Evolutionary conservation across 2,797 vertebrate genomes (phyloP), one percentile per base, ranked within the genome.

Genomic region (Otus scops): DNA sequence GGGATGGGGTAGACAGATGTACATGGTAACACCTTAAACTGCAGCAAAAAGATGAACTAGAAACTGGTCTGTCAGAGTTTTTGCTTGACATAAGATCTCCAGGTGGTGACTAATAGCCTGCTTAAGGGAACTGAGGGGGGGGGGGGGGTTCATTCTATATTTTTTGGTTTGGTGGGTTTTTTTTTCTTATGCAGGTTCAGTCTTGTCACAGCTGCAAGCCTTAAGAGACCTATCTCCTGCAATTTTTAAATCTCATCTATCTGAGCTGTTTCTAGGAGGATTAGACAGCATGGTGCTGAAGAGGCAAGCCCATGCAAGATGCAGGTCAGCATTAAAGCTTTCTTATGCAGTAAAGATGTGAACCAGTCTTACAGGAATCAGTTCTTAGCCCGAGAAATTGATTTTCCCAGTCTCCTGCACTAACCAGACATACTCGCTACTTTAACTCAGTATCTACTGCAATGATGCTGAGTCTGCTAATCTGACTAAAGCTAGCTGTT

Each of bases 141-240:
- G 24, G 11, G 11, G 4, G 0, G 0, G 9, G 59, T 50, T 45
- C 13, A 24, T 10, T 50, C 20, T 63, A 17, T 8, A 10, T 2
- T 67, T 67, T 41, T 18, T 3, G 32, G 20, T 9, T n/a, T 28
- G 9, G 12, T 28, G 43, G 18, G 43, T 9, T 23, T 28, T 11
- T 63, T 59, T 34, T 28, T 23, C 27, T 76, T 27, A 24, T 2
- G 10, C 41, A 69, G 24, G 50, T 59, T 88, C 47, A 63, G 50
- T 39, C 57, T 88, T 1, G 0, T 47, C 69, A 75, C 20, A 74
- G 65, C 41, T 68, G n/a, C 43, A 91, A 74, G 34, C 15, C 41
- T 89, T 79, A 67, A 71, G 47, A 90, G 64, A 75, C 13, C 61
- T 68, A 39, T 39, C 21, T 71, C 36, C 23, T 14, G 7, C 3